Evolutionary conservation across 2,888 invertebrate genomes (phyloP), one percentile per base, ranked within the genome.

Genomic region (Diabrotica balteata): DNA sequence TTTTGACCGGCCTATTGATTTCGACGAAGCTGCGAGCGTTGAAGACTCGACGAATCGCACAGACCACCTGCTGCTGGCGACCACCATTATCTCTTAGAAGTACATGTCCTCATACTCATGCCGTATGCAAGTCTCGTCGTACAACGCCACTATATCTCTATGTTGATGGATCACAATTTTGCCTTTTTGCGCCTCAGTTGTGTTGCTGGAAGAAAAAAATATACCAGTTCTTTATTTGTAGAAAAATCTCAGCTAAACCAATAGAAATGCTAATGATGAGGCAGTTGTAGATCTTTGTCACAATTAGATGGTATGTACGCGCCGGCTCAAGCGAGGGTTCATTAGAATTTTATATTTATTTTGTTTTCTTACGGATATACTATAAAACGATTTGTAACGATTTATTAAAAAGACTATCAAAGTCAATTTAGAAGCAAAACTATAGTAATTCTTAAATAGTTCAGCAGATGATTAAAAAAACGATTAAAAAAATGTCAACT

Each of bases 31-130:
- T 45, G 60, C 22, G 7, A 46, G 11, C 58, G 54, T 32, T 32
- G 54, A 42, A 10, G 54, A 45, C 51, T 58, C 52, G 42, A 51
- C 22, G 50, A 50, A 67, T 53, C 53, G 59, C 43, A 65, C 55
- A 50, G 67, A 70, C 69, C 69, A 70, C 69, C 69, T 70, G 69
- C 64, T 59, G 66, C 45, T 66, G 72, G 66, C 64, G 72, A 69
- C 73, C 71, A 72, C 74, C 73, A 74, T 74, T 74, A 74, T 73
- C 70, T 69, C 70, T 17, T 57, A 72, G 71, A 65, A 71, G 66
- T 68, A 66, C 73, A 69, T 72, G 71, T 72, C 70, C 70, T 68
- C 71, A 64, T 66, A 64, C 70, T 70, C 71, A 68, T 71, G 70
- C 67, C 63, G 57, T 50, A 74, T 74, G 66, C 74, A 66, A 67